Conservation (phyloP, 2,797 vertebrate genomes). For the Parauchenoglanis ngamensis region DNA sequence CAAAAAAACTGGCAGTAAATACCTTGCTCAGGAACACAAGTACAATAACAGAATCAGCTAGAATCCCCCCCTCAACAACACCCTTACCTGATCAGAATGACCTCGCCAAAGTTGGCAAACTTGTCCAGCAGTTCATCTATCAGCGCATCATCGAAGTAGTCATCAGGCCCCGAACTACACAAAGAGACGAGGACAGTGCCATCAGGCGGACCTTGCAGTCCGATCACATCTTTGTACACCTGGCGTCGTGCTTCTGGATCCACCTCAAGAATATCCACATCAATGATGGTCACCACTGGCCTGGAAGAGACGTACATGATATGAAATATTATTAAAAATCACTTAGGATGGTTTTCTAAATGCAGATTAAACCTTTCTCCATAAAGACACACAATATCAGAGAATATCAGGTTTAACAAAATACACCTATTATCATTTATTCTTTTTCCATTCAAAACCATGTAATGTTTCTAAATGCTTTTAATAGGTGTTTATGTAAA, state of each 20-base stretch:
- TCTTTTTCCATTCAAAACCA: background rate
- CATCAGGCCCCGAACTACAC: slow-evolving; percentile 82
- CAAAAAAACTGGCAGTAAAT: background rate
- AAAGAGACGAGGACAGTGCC: slow-evolving; percentile 93
- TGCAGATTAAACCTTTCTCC: background rate
- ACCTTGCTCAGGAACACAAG: background rate
- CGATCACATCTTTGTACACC: slow-evolving; percentile 94
- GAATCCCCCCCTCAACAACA: background rate
- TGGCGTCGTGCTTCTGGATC: slow-evolving; percentile 91
- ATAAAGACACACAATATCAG: background rate
- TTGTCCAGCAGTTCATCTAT: slow-evolving; percentile 95
- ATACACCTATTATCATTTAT: background rate
- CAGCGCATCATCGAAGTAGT: slow-evolving; percentile 87
- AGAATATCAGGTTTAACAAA: background rate
- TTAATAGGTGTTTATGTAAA: background rate
- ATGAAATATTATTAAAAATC: too few species aligned
- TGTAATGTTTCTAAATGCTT: background rate
- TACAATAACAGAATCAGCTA: background rate
- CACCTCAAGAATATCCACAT: slow-evolving; percentile 94
- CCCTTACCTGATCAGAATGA: slow-evolving; percentile 92
- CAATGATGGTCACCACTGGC: slow-evolving; percentile 91
- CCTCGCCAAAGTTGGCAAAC: slow-evolving; percentile 90
- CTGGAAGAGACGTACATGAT: slow-evolving; percentile 64
- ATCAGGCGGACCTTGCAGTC: slow-evolving; percentile 91
- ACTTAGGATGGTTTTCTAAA: background rate